These are phyloP conservation scores for Charaxes varanes DNA, from an alignment of 1,140 invertebrate species.

Conservation along the genomic window DNA sequence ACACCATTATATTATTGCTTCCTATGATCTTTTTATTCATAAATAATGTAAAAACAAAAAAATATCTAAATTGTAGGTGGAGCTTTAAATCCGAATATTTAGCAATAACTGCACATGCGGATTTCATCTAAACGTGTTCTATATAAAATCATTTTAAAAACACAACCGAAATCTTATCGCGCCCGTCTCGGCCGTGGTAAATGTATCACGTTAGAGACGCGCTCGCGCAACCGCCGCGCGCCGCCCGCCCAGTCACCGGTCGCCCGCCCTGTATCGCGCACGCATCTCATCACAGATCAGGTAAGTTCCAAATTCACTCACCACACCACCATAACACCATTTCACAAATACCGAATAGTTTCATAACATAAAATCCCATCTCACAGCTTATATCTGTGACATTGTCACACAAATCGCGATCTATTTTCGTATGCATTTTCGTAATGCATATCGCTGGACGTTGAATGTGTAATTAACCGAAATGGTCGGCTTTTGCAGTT, in stretches of 20 bases:
- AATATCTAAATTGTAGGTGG: too few relatives aligned
- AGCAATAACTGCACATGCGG: too few relatives aligned
- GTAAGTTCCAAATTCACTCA: slow-evolving; percentile 32
- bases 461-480: slow-evolving; percentile 48
- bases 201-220: slow-evolving; percentile 12
- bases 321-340: slow-evolving; percentile 14
- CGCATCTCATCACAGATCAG: slow-evolving; percentile 32
- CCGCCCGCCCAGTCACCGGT: slow-evolving; percentile 63
- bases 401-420: too few relatives aligned
- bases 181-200: slow-evolving; percentile 21
- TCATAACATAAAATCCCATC: slow-evolving; percentile 1
- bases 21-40: too few relatives aligned
- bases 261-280: slow-evolving; percentile 54
- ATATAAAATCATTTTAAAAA: too few relatives aligned
- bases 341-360: slow-evolving; percentile 6
- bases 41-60: too few relatives aligned
- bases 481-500: slow-evolving; percentile 35
- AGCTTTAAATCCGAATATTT: too few relatives aligned
- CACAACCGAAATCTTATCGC: slow-evolving; percentile 21
- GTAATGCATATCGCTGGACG: slow-evolving; percentile 29
- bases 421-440: slow-evolving; percentile 37
- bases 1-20: too few relatives aligned
- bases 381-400: too few relatives aligned
- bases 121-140: too few relatives aligned
- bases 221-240: slow-evolving; percentile 29